phyloP scores from a whole-genome alignment of 1,140 invertebrate species.

The Steinernema khuongi region DNA sequence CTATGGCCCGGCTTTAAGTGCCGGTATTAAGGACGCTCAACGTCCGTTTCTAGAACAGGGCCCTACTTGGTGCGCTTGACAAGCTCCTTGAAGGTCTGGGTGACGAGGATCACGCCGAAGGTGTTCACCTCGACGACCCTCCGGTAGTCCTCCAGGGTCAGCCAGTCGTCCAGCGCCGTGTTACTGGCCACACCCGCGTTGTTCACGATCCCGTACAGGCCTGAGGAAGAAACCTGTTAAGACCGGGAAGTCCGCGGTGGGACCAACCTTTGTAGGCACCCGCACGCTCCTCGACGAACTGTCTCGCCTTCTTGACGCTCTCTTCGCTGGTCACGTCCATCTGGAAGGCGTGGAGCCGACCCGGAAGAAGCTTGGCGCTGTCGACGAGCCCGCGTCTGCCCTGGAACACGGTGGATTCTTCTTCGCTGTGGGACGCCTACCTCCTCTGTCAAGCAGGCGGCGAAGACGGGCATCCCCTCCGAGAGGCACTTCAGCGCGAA shows the following conservation, averaged over 20 bases:
- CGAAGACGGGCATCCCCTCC: constrained; percentile 44
- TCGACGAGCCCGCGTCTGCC: constrained; percentile 21
- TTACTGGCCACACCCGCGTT: constrained; percentile 44
- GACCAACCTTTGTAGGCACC: neutral
- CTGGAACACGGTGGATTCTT: neutral
- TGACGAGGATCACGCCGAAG: constrained; percentile 40
- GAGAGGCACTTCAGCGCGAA: constrained; percentile 34
- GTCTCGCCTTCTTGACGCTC: constrained; percentile 34
- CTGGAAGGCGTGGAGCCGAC: constrained; percentile 29
- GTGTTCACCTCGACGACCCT: constrained; percentile 42
- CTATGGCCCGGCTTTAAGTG: neutral
- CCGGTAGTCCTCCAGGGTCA: constrained; percentile 38
- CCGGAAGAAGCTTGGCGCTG: constrained; percentile 16
- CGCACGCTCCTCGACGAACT: constrained; percentile 33
- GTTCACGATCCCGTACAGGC: constrained; percentile 41
- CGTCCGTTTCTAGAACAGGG: no score
- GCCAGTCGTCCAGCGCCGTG: constrained; percentile 34
- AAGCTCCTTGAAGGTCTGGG: constrained; percentile 38
- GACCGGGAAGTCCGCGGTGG: neutral
- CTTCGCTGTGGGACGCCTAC: neutral
- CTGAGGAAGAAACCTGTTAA: constrained; percentile 18
- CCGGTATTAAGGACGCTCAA: no score
- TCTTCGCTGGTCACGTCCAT: constrained; percentile 32
- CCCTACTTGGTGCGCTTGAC: constrained; percentile 36
- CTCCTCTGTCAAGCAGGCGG: constrained; percentile 36